Evolutionary conservation across 2,888 invertebrate species (phyloP).

Genomic region (Resseliella maxima): DNA sequence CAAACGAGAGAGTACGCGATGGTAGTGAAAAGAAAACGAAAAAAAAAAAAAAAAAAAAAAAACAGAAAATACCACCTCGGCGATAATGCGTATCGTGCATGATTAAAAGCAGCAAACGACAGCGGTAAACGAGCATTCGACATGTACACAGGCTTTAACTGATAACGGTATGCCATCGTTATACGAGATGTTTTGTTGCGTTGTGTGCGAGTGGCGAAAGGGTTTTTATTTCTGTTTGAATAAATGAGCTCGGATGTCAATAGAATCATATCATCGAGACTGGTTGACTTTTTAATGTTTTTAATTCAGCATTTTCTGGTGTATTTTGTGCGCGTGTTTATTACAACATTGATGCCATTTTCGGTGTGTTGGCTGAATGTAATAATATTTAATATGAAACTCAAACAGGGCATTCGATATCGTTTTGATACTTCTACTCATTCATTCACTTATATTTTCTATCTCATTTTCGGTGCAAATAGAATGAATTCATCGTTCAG

Average conservation of each 20-base stretch:
- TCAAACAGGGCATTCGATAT: slow-evolving; percentile 44
- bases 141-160: slow-evolving; percentile 45
- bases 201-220: neutral
- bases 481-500: too few relatives aligned
- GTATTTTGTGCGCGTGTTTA: slow-evolving; percentile 9
- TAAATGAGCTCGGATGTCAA: slow-evolving; percentile 51
- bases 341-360: neutral
- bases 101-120: slow-evolving; percentile 47
- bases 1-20: too few relatives aligned
- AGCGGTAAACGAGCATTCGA: slow-evolving; percentile 48
- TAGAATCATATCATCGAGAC: slow-evolving; percentile 51
- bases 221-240: slow-evolving; percentile 30
- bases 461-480: too few relatives aligned
- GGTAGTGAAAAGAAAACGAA: too few relatives aligned
- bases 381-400: slow-evolving; percentile 23
- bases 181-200: neutral
- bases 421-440: slow-evolving; percentile 22
- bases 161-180: slow-evolving; percentile 10
- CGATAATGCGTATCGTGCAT: slow-evolving; percentile 35
- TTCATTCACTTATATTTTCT: too few relatives aligned
- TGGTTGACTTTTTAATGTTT: slow-evolving; percentile 53
- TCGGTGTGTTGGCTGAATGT: neutral
- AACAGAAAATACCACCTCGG: slow-evolving; percentile 23
- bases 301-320: slow-evolving; percentile 34
- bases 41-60: too few relatives aligned